A percentile compares a stretch with the other conserved stretches of the same genome.
These are phyloP conservation scores for Lampris incognitus DNA, from an alignment of 2,113 vertebrate genomes.

Conservation along the genomic window DNA sequence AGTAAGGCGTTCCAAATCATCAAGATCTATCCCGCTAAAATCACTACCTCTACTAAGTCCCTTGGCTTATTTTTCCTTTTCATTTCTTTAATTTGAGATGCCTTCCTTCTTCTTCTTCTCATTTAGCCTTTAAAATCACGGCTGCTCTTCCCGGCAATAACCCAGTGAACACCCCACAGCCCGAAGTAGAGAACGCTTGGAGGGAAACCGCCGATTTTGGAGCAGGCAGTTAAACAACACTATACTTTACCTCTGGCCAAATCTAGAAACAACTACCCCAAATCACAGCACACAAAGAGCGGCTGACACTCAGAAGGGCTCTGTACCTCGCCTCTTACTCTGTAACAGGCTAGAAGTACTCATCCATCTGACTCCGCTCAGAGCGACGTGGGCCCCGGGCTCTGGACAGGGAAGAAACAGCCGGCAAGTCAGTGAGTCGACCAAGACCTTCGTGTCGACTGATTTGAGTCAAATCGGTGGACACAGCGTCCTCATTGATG, in stretches of 20 bases:
- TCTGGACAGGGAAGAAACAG: constrained; percentile 72
- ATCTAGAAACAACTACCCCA: constrained; percentile 37
- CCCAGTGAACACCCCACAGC: no score
- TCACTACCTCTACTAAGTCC: not conserved
- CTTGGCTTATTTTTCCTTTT: no score
- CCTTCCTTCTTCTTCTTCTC: no score
- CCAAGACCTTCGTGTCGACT: not conserved
- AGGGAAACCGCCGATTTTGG: not conserved
- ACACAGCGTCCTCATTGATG: no score
- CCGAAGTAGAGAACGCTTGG: no score
- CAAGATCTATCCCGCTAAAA: not conserved
- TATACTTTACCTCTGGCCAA: constrained; percentile 11
- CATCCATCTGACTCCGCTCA: constrained; percentile 83
- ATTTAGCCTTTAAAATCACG: no score
- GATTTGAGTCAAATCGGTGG: no score
- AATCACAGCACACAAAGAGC: constrained; percentile 47
- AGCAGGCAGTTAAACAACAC: not conserved
- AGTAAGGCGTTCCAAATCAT: not conserved
- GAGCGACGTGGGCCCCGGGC: constrained; percentile 63
- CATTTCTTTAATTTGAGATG: no score
- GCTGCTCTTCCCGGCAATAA: no score
- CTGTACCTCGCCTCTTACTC: constrained; percentile 82
- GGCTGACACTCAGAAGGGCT: constrained; percentile 48
- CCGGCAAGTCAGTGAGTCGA: constrained; percentile 38
- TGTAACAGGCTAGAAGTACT: constrained; percentile 83